Evolutionary conservation across 1,140 invertebrate species (phyloP), one percentile per base, ranked within the genome.

Genomic region (Nasonia longicornis): DNA sequence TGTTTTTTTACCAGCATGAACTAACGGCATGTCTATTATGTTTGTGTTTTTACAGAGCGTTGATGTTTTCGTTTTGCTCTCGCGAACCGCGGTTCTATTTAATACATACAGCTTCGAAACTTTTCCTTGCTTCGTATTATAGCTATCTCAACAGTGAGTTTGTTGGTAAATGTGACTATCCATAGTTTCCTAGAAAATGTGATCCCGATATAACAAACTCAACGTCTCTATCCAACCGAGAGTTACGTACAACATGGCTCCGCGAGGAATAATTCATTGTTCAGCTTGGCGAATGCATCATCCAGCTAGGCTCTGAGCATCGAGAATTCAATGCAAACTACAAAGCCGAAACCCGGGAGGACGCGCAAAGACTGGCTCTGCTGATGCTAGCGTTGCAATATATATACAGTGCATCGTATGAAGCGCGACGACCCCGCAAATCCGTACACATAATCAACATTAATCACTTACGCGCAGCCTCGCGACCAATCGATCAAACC

Each of bases 391-490:
- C 52, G 52, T 0, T n/a, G 52, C 52, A 35, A 35, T 35, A 6
- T 35, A 35, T 35, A 35, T 35, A 3, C 4, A 58, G 52, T 58
- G 7, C 52, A 58, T 58, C 52, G 52, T n/a, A n/a, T n/a, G n/a
- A 58, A 58, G 52, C 52, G 20, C 52, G 52, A n/a, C 52, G 52
- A 58, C n/a, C 52, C 52, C 20, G 7, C n/a, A 26, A 70, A 69
- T 64, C 20, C 45, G 64, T 29, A 69, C 22, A n/a, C 31, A 42
- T 14, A 79, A 79, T 72, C 67, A 72, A 45, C 69, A 72, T 79
- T 80, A 73, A 80, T 80, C 66, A 80, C 70, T 71, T 71, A 79
- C 52, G 38, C 45, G 22, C 7, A 4, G 20, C 20, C 45, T 12
- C 8, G 26, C 20, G 20, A 20, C 52, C 52, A 58, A 58, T 58